Conservation (phyloP, 2,113 vertebrate genomes). For the Ptychochromis oligacanthus region DNA sequence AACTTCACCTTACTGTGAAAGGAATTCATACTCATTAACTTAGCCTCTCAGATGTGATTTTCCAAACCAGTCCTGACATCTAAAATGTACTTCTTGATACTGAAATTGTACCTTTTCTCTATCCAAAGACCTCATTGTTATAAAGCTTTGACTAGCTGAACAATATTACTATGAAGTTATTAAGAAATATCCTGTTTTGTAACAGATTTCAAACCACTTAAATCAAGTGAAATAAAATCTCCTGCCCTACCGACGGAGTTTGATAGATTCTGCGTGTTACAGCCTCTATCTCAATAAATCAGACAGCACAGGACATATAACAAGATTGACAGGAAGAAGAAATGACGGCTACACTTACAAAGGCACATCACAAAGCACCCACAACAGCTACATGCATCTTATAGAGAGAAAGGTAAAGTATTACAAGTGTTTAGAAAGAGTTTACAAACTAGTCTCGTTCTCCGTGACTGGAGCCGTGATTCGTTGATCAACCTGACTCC, state of each 20-base stretch:
- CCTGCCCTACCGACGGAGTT: not conserved
- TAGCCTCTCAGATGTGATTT: not conserved
- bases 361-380: slow-evolving; percentile 94
- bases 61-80: not conserved
- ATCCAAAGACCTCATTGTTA: not conserved
- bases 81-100: not conserved
- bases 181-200: not conserved
- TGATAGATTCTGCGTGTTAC: not conserved
- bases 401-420: slow-evolving; percentile 80
- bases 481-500: slow-evolving; percentile 98
- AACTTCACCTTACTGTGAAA: slow-evolving; percentile 4
- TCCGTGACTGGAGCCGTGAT: slow-evolving; percentile 92
- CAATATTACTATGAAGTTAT: not conserved
- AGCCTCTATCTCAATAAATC: slow-evolving; percentile 15
- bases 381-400: slow-evolving; percentile 98
- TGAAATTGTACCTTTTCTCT: not conserved
- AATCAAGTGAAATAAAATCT: not conserved
- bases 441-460: slow-evolving; percentile 99
- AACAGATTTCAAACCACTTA: not conserved
- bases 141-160: not conserved
- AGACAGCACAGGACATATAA: slow-evolving; percentile 91
- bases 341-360: slow-evolving; percentile 84
- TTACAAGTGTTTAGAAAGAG: slow-evolving; percentile 88
- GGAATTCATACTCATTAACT: not conserved
- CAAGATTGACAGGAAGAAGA: slow-evolving; percentile 81